phyloP scores from a whole-genome alignment of 2,113 vertebrate genomes.

The Tyto alba region DNA sequence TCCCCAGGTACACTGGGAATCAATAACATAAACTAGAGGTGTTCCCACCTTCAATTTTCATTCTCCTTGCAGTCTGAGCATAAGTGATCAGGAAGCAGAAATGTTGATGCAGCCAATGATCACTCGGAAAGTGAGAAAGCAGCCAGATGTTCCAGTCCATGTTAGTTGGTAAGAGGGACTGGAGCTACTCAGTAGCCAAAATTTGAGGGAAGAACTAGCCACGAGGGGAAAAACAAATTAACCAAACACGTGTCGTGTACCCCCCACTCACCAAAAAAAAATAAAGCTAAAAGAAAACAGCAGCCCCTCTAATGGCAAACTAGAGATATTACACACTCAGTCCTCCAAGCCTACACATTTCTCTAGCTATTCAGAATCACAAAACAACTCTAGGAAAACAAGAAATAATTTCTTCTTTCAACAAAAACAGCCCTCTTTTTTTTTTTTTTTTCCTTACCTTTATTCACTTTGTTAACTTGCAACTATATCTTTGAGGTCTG shows the following conservation, averaged over 20 bases:
- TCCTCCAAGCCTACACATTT: background rate
- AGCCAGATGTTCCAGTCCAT: background rate
- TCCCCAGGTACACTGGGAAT: background rate
- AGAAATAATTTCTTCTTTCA: background rate
- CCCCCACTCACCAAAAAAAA: fast-evolving
- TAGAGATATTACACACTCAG: background rate
- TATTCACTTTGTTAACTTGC: background rate
- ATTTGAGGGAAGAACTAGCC: background rate
- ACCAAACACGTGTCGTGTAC: background rate
- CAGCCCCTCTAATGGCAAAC: background rate
- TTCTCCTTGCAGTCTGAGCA: background rate
- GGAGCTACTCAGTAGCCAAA: background rate
- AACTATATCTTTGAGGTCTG: background rate
- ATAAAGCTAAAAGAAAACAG: background rate
- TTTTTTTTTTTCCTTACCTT: background rate
- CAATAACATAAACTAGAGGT: background rate
- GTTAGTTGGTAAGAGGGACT: background rate
- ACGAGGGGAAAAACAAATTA: background rate
- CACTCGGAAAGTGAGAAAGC: background rate
- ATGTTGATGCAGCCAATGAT: background rate
- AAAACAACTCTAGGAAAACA: background rate
- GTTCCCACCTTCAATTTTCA: background rate
- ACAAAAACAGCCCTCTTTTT: fast-evolving
- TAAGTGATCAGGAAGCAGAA: background rate
- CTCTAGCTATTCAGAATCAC: background rate